A percentile compares a stretch with the other conserved stretches of the same genome.
phyloP scores from a whole-genome alignment of 2,113 vertebrate species.

The Blennius ocellaris region DNA sequence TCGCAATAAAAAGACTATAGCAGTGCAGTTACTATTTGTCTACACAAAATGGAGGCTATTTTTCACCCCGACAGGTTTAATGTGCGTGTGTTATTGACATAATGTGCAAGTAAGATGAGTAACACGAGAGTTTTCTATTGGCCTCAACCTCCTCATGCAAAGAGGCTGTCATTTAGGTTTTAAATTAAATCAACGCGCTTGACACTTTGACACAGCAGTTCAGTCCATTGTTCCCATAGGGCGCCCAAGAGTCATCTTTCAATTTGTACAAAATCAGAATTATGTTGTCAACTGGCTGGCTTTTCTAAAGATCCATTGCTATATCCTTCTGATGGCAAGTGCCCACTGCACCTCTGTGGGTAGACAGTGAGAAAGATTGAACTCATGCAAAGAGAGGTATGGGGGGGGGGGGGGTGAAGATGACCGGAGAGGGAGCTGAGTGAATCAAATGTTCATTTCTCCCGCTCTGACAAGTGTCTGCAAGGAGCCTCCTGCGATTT shows the following conservation, averaged over 20 bases:
- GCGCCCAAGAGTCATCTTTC: conserved; percentile 55
- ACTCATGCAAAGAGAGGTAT: conserved; percentile 13
- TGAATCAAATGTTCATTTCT: conserved; percentile 73
- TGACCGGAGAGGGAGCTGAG: conserved; percentile 40
- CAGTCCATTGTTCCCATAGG: conserved; percentile 35
- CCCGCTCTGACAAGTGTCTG: conserved; percentile 68
- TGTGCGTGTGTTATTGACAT: conserved; percentile 57
- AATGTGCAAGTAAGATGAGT: conserved; percentile 49
- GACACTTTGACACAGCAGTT: conserved; percentile 62
- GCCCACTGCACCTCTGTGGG: conserved; percentile 36
- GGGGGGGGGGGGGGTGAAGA: not conserved
- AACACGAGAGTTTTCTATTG: conserved; percentile 27
- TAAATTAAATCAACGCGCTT: conserved; percentile 64
- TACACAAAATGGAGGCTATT: conserved; percentile 58
- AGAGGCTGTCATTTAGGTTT: conserved; percentile 46
- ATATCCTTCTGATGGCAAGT: conserved; percentile 28
- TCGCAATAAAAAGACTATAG: conserved; percentile 49
- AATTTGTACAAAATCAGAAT: conserved; percentile 63
- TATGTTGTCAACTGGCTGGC: conserved; percentile 69
- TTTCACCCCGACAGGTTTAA: conserved; percentile 63
- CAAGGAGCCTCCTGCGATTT: conserved; percentile 43
- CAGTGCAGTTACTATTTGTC: conserved; percentile 51
- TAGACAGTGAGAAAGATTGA: conserved; percentile 57
- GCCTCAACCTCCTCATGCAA: conserved; percentile 36
- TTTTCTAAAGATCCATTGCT: conserved; percentile 67